These are phyloP conservation scores for Lagenorhynchus albirostris DNA, from an alignment of 2,113 vertebrate genomes.

Conservation along the genomic window DNA sequence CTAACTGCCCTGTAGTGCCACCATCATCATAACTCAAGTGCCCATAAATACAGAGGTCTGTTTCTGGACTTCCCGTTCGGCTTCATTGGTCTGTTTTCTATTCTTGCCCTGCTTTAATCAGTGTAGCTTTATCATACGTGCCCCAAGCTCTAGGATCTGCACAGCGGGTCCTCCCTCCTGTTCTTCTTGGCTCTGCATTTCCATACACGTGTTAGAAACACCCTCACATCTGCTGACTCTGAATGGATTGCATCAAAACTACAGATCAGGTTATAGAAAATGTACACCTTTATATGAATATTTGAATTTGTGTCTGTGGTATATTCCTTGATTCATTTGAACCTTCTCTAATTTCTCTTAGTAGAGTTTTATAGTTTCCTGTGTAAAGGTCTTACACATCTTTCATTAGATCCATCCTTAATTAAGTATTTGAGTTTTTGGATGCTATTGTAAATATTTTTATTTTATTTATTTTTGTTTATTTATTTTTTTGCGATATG, in stretches of 20 bases:
- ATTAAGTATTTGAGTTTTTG: background rate
- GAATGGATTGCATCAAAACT: background rate
- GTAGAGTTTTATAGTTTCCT: background rate
- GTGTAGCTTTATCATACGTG: accelerated
- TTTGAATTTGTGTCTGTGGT: background rate
- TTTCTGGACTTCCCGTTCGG: background rate
- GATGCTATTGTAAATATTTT: background rate
- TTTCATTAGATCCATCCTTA: background rate
- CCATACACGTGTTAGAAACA: background rate
- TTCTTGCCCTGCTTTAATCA: background rate
- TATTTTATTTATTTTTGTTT: too few relatives aligned
- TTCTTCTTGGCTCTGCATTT: background rate
- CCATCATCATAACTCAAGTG: background rate
- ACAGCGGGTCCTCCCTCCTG: accelerated
- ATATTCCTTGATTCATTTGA: too few relatives aligned
- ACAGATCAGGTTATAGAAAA: background rate
- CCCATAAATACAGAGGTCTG: background rate
- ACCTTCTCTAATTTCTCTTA: background rate
- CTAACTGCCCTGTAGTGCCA: background rate
- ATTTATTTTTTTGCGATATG: too few relatives aligned
- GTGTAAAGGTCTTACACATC: too few relatives aligned
- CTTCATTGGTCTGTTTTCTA: background rate
- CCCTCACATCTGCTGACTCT: background rate
- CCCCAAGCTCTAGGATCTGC: background rate
- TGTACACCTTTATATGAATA: background rate